Conservation (phyloP, 2,113 vertebrate genomes). For the Helogale parvula region DNA sequence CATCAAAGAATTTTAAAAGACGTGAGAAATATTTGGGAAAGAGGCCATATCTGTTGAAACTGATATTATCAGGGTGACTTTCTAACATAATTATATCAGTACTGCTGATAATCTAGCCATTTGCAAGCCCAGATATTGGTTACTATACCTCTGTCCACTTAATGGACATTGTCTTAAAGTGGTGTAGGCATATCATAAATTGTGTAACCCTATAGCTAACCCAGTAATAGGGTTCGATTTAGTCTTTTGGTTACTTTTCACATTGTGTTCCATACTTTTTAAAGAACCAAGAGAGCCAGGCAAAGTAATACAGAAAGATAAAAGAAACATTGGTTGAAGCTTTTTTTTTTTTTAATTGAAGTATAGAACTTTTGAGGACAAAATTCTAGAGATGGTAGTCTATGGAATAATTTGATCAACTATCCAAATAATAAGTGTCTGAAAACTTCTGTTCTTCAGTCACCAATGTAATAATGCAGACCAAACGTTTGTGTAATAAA, state of each 20-base stretch:
- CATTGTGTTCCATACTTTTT: neutral
- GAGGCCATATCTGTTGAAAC: slow-evolving; percentile 12
- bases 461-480: neutral
- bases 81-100: neutral
- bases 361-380: neutral
- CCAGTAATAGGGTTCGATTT: neutral
- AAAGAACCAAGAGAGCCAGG: neutral
- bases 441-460: neutral
- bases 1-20: slow-evolving; percentile 11
- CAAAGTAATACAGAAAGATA: neutral
- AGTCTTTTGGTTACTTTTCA: neutral
- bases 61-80: slow-evolving; percentile 7
- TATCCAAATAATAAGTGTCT: neutral
- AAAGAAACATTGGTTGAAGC: neutral
- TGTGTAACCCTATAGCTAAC: neutral
- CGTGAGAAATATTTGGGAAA: slow-evolving; percentile 54
- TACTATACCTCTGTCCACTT: neutral
- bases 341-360: neutral
- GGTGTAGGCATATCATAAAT: neutral
- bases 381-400: neutral
- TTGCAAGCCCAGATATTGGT: neutral
- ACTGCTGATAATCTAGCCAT: neutral
- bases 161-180: neutral
- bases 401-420: neutral
- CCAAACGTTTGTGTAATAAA: neutral